A percentile compares a stretch with the other conserved stretches of the same genome.
phyloP scores from a whole-genome alignment of 2,797 vertebrate genomes.

The Gallinago stenura region DNA sequence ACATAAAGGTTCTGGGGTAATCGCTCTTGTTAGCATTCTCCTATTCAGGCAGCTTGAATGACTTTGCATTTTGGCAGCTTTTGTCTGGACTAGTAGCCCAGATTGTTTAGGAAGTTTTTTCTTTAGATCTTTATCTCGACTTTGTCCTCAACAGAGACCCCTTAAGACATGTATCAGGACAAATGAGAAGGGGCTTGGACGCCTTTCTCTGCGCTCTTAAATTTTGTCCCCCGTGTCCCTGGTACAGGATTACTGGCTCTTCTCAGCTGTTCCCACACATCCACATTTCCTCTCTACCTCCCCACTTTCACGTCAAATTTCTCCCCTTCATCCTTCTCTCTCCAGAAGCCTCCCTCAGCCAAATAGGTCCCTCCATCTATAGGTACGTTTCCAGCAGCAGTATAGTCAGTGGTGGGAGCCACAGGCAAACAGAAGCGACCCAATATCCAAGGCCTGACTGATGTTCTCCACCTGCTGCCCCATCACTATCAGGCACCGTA shows the following conservation, averaged over 20 bases:
- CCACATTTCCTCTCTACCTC: background rate
- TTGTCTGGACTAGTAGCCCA: background rate
- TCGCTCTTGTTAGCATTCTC: background rate
- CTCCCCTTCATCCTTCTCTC: background rate
- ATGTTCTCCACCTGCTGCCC: background rate
- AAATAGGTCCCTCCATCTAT: background rate
- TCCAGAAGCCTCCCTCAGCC: background rate
- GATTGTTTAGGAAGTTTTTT: conserved; percentile 3
- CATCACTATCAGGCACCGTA: rapidly evolving
- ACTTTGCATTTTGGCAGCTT: background rate
- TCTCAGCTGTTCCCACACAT: background rate
- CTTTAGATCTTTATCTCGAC: conserved; percentile 12
- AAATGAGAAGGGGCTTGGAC: background rate
- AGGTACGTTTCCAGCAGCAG: background rate
- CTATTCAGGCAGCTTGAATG: background rate
- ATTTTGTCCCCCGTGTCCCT: background rate
- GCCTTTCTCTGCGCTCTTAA: background rate
- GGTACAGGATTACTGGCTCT: background rate
- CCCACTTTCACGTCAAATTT: background rate
- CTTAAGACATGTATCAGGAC: background rate
- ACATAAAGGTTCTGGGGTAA: background rate
- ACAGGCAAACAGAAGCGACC: background rate
- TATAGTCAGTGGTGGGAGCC: background rate
- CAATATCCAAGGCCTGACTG: background rate
- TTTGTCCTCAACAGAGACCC: background rate